These are phyloP conservation scores for Acyrthosiphon pisum DNA, from an alignment of 1,140 invertebrate species.

Conservation along the genomic window DNA sequence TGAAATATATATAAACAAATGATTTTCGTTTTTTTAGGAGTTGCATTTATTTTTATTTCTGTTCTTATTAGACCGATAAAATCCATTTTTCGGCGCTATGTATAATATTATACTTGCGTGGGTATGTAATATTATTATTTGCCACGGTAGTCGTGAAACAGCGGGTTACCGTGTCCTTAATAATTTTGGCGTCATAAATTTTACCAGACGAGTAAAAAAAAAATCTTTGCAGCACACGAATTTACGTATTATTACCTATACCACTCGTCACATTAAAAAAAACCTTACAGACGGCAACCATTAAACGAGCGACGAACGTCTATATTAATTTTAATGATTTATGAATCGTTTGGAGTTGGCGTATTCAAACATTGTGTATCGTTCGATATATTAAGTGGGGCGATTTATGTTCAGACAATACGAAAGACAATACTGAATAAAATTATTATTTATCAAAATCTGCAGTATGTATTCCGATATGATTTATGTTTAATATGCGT, in stretches of 20 bases:
- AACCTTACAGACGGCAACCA: background rate
- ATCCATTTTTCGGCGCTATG: background rate
- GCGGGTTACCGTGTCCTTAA: constrained; percentile 13
- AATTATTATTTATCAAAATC: constrained; percentile 19
- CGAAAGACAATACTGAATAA: constrained; percentile 2
- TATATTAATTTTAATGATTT: constrained; percentile 18
- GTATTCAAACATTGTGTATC: background rate
- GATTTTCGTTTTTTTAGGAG: background rate
- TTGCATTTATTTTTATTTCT: background rate
- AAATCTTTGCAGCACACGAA: background rate
- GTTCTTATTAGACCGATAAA: background rate
- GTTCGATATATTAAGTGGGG: background rate
- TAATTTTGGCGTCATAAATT: constrained; percentile 25
- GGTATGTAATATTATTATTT: background rate
- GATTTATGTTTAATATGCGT: constrained; percentile 2
- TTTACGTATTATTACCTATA: background rate
- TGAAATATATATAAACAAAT: background rate
- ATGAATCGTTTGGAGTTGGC: background rate
- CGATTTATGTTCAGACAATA: background rate
- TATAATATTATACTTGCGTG: background rate
- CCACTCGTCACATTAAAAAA: constrained; percentile 28
- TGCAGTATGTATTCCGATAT: background rate
- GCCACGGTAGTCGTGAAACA: constrained; percentile 43
- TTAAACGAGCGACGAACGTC: background rate
- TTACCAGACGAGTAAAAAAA: background rate